Conservation (phyloP, 1,140 invertebrate species). For the Probaryconus sp. region DNA sequence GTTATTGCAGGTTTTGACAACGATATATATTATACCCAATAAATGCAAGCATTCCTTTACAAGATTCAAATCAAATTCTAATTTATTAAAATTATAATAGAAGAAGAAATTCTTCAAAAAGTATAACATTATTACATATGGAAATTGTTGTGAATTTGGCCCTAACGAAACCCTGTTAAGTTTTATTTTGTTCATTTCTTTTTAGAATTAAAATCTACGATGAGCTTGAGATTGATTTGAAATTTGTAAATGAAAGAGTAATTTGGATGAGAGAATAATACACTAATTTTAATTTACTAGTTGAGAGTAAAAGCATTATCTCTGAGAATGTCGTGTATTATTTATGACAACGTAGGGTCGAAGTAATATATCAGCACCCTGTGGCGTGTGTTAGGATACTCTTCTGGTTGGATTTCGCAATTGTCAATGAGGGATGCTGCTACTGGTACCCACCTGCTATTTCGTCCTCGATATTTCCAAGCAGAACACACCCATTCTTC, state of each 20-base stretch:
- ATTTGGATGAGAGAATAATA: constrained; percentile 65
- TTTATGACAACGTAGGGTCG: constrained; percentile 61
- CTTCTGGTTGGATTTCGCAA: constrained; percentile 70
- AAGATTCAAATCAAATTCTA: too few relatives aligned
- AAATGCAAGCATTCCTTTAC: too few relatives aligned
- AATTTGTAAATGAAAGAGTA: constrained; percentile 64
- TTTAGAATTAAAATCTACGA: constrained; percentile 9
- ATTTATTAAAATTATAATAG: constrained; percentile 8
- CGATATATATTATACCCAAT: too few relatives aligned
- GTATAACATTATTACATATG: too few relatives aligned
- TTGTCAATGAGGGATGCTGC: constrained; percentile 64
- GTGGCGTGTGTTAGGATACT: constrained; percentile 64
- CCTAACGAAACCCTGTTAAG: too few relatives aligned
- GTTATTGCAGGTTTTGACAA: constrained; percentile 5
- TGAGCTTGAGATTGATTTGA: constrained; percentile 55
- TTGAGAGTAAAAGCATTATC: constrained; percentile 42
- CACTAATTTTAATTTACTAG: constrained; percentile 65
- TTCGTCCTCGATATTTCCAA: constrained; percentile 56
- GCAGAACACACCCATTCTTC: constrained; percentile 52
- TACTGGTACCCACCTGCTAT: constrained; percentile 65
- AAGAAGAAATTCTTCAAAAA: too few relatives aligned
- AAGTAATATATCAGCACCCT: constrained; percentile 69
- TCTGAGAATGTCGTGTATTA: constrained; percentile 56
- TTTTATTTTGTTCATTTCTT: constrained; percentile 45
- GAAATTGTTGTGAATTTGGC: too few relatives aligned